Conservation (phyloP, 2,888 invertebrate genomes). For the Drosophila robusta region DNA sequence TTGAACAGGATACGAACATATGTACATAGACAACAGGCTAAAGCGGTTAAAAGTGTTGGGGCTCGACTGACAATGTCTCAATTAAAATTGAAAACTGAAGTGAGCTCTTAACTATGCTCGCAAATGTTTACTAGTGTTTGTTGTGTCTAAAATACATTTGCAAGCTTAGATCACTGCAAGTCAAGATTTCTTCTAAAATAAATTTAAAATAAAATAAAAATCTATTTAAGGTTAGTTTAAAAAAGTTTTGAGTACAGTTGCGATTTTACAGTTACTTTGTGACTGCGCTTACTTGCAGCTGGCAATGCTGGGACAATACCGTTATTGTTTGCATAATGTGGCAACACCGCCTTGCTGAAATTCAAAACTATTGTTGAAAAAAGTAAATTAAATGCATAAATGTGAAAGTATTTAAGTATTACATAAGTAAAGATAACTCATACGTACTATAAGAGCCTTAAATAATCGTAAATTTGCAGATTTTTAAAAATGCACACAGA, state of each 20-base stretch:
- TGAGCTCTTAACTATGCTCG: slow-evolving; percentile 39
- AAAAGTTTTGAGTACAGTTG: slow-evolving; percentile 28
- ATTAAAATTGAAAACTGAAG: slow-evolving; percentile 64
- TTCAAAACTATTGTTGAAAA: slow-evolving; percentile 19
- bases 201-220: neutral
- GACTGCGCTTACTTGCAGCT: slow-evolving; percentile 10
- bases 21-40: slow-evolving; percentile 25
- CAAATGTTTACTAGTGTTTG: slow-evolving; percentile 44
- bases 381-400: neutral
- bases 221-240: neutral
- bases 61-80: slow-evolving; percentile 62
- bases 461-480: no score
- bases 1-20: slow-evolving; percentile 53
- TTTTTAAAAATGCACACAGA: no score
- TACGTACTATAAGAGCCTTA: no score
- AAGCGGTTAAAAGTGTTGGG: slow-evolving; percentile 55
- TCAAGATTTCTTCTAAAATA: neutral
- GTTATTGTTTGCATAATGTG: slow-evolving; percentile 33
- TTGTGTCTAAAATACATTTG: slow-evolving; percentile 2
- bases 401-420: slow-evolving; percentile 10
- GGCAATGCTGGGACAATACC: slow-evolving; percentile 26
- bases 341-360: slow-evolving; percentile 31
- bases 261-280: slow-evolving; percentile 2
- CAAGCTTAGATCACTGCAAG: slow-evolving; percentile 11
- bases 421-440: neutral